A percentile compares a stretch with the other conserved stretches of the same genome.
Conservation (phyloP, 2,888 invertebrate species). For the Bhutanitis thaidina region DNA sequence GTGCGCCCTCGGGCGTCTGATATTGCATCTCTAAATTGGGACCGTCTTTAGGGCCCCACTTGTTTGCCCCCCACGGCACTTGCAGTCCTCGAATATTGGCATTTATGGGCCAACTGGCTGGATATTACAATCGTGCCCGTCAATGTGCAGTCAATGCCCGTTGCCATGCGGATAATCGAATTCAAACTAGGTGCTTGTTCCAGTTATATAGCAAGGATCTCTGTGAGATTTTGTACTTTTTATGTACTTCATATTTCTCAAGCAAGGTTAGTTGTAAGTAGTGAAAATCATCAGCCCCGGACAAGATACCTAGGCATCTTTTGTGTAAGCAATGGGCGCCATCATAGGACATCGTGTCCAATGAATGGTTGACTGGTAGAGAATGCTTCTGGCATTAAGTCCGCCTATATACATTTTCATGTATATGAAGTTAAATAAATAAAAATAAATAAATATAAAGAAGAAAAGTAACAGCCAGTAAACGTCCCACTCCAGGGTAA, state of each 20-base stretch:
- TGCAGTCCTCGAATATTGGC: slow-evolving; percentile 1
- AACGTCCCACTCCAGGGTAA: no score
- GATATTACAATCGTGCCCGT: not conserved
- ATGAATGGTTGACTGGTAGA: no score
- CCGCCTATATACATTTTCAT: no score
- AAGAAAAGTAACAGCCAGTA: no score
- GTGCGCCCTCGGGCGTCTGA: slow-evolving; percentile 10
- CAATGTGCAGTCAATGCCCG: not conserved
- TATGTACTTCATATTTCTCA: not conserved
- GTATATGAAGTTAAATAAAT: no score
- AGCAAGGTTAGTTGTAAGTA: not conserved
- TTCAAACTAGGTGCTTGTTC: not conserved
- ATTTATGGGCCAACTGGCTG: not conserved
- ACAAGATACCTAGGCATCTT: no score
- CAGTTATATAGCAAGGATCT: no score
- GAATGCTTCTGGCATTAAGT: no score
- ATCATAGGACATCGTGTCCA: no score
- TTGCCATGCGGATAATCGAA: not conserved
- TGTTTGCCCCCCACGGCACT: slow-evolving; percentile 3
- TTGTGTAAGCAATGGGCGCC: no score
- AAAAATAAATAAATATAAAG: no score
- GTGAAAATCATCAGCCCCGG: no score
- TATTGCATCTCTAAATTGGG: slow-evolving; percentile 17
- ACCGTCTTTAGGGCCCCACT: not conserved
- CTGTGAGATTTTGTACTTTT: not conserved